phyloP scores from a whole-genome alignment of 2,888 invertebrate species.

The Cryptocephalus moraei region DNA sequence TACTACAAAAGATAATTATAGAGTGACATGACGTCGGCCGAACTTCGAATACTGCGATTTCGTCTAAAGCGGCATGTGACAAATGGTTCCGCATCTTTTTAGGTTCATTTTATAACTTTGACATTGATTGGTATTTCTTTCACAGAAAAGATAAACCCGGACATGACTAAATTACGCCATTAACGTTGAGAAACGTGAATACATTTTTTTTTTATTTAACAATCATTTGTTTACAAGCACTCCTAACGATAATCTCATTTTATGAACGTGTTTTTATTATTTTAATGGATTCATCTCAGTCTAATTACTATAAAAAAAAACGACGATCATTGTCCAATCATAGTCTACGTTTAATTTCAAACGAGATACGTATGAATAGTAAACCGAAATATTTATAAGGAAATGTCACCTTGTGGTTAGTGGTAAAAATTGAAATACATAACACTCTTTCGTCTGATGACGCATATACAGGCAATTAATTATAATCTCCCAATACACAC shows the following conservation, averaged over 20 bases:
- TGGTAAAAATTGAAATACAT: too few relatives aligned
- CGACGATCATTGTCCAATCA: too few relatives aligned
- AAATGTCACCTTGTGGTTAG: too few relatives aligned
- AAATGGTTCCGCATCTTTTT: constrained; percentile 26
- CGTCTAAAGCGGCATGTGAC: constrained; percentile 34
- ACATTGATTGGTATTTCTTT: constrained; percentile 21
- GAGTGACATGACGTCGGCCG: constrained; percentile 30
- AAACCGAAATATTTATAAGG: too few relatives aligned
- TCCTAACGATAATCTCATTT: background rate
- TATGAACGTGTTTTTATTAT: too few relatives aligned
- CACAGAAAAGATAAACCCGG: constrained; percentile 22
- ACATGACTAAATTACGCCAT: constrained; percentile 15
- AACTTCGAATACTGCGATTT: constrained; percentile 29
- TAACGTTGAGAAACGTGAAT: background rate
- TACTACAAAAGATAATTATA: constrained; percentile 33
- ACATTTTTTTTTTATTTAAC: background rate
- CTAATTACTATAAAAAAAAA: too few relatives aligned
- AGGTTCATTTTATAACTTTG: constrained; percentile 22
- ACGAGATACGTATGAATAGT: too few relatives aligned
- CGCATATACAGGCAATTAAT: too few relatives aligned
- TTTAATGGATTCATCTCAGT: too few relatives aligned
- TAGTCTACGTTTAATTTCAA: too few relatives aligned
- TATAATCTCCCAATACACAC: too few relatives aligned
- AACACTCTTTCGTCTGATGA: too few relatives aligned
- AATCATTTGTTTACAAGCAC: background rate